These are phyloP conservation scores for Monomorium pharaonis DNA, from an alignment of 1,140 invertebrate species.

Conservation along the genomic window DNA sequence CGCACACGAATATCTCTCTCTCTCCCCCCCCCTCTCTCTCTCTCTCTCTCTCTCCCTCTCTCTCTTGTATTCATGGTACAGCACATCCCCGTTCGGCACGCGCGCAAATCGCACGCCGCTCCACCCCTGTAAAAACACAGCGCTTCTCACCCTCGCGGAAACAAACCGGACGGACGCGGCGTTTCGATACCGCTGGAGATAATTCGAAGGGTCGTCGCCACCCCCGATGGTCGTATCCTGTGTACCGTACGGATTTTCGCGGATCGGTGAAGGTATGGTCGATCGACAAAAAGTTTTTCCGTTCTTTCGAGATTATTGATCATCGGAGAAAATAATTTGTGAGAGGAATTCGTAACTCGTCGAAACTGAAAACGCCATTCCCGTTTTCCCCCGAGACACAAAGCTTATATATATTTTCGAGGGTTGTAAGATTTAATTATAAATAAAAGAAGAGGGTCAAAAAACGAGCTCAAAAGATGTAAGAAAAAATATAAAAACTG, in stretches of 20 bases:
- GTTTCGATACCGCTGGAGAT: constrained; percentile 29
- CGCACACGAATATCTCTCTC: constrained; percentile 36
- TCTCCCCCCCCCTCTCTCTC: no score
- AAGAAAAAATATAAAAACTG: no score
- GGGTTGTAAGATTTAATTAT: background rate
- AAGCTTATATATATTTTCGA: background rate
- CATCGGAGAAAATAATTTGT: background rate
- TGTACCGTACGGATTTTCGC: constrained; percentile 11
- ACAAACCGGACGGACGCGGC: background rate
- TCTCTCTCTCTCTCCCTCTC: no score
- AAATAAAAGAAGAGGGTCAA: no score
- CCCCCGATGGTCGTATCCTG: background rate
- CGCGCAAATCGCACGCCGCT: constrained; percentile 17
- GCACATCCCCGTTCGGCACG: constrained; percentile 27
- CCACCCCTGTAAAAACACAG: constrained; percentile 26
- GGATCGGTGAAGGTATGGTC: background rate
- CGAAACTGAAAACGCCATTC: background rate
- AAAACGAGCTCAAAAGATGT: no score
- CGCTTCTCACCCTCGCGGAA: background rate
- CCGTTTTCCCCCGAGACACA: background rate
- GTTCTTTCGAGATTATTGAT: constrained; percentile 40
- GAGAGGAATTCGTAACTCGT: background rate
- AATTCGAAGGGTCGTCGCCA: constrained; percentile 3
- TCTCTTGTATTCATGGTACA: constrained; percentile 27
- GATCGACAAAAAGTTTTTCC: background rate